phyloP scores from a whole-genome alignment of 2,113 vertebrate species.

The Pollachius pollachius region DNA sequence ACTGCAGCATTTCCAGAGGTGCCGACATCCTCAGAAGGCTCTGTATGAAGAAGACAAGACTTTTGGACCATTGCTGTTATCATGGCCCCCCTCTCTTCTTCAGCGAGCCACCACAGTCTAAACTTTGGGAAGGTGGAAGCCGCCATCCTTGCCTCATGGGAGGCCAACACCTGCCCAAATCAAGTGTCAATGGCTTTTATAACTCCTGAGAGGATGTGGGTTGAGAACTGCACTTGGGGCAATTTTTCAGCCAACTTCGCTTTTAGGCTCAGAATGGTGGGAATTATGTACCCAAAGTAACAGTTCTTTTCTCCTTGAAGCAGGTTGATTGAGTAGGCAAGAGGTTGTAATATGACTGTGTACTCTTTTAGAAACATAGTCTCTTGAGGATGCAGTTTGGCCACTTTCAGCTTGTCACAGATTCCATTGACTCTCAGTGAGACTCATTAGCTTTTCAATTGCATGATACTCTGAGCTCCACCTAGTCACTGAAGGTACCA shows the following conservation, averaged over 20 bases:
- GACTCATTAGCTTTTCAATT: constrained; percentile 9
- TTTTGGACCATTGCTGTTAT: not conserved
- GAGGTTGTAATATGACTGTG: constrained; percentile 10
- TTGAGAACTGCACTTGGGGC: no score
- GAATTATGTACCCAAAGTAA: no score
- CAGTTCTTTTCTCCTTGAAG: constrained; percentile 18
- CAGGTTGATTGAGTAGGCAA: constrained; percentile 13
- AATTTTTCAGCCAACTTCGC: no score
- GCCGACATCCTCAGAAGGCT: not conserved
- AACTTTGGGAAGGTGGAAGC: no score
- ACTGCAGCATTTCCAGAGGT: not conserved
- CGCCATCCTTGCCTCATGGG: no score
- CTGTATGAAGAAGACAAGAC: not conserved
- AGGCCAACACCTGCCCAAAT: no score
- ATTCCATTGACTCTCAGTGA: not conserved
- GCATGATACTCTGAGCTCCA: constrained; percentile 17
- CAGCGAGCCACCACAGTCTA: not conserved
- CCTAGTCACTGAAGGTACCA: constrained; percentile 3
- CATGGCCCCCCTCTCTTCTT: not conserved
- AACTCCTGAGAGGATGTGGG: no score
- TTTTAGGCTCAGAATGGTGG: no score
- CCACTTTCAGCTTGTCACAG: not conserved
- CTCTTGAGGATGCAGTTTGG: constrained; percentile 6
- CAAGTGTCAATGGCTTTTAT: no score
- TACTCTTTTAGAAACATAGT: not conserved